Evolutionary conservation across 2,888 invertebrate species (phyloP).

Genomic region (Andrena marginata): DNA sequence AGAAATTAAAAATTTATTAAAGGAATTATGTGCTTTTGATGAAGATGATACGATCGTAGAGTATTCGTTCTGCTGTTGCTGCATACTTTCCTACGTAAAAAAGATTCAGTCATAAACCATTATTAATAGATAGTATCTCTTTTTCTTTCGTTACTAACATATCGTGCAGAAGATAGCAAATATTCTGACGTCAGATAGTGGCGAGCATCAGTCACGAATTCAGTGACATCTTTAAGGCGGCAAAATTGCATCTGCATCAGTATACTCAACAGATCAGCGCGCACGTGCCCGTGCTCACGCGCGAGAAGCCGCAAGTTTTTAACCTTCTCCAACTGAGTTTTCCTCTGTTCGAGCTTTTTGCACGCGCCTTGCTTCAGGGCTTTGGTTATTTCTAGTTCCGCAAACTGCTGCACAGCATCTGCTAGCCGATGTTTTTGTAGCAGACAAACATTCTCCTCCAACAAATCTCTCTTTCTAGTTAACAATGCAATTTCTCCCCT

Average conservation of each 20-base stretch:
- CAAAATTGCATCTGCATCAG: slow-evolving; percentile 79
- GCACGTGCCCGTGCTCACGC: slow-evolving; percentile 78
- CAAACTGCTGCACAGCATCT: slow-evolving; percentile 72
- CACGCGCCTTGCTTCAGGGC: slow-evolving; percentile 76
- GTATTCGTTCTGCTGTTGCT: slow-evolving; percentile 76
- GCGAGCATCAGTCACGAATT: slow-evolving; percentile 78
- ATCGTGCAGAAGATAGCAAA: slow-evolving; percentile 75
- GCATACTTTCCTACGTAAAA: slow-evolving; percentile 77
- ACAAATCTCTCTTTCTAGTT: slow-evolving; percentile 73
- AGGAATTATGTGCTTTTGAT: slow-evolving; percentile 74
- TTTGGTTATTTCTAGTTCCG: slow-evolving; percentile 73
- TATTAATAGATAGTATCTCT: neutral
- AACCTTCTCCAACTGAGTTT: slow-evolving; percentile 72
- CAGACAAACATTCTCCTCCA: slow-evolving; percentile 77
- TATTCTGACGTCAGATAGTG: slow-evolving; percentile 80
- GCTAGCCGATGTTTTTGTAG: slow-evolving; percentile 73
- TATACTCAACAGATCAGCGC: slow-evolving; percentile 79
- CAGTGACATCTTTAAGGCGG: slow-evolving; percentile 75
- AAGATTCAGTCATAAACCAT: neutral
- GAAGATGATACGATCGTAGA: slow-evolving; percentile 53
- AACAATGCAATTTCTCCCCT: slow-evolving; percentile 78
- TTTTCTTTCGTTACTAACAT: slow-evolving; percentile 71
- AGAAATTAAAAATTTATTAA: slow-evolving; percentile 76
- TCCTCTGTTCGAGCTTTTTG: slow-evolving; percentile 70
- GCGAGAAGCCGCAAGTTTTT: slow-evolving; percentile 73